phyloP scores from a whole-genome alignment of 2,888 invertebrate genomes.

The Sinopyrophorus schimmeli region DNA sequence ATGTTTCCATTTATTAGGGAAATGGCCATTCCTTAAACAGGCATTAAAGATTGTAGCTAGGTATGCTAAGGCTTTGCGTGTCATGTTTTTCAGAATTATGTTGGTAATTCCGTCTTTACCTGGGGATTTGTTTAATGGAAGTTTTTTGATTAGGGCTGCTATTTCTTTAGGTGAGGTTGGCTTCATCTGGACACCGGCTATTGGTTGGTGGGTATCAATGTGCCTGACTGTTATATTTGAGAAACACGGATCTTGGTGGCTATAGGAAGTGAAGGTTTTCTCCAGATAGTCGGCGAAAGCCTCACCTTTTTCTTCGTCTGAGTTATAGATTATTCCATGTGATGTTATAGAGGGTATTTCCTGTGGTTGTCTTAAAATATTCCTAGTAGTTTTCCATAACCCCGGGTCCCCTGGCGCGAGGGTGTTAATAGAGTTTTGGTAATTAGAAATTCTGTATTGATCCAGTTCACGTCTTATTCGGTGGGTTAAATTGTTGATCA shows the following conservation, averaged over 20 bases:
- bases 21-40: slow-evolving; percentile 1
- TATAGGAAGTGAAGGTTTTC: neutral
- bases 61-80: slow-evolving; percentile 3
- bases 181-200: neutral
- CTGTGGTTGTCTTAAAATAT: slow-evolving; percentile 11
- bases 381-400: slow-evolving; percentile 10
- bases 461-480: slow-evolving; percentile 3
- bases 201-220: neutral
- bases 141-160: neutral
- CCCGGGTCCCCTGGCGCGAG: slow-evolving; percentile 8
- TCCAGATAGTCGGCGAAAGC: slow-evolving; percentile 5
- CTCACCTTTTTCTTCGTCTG: slow-evolving; percentile 5
- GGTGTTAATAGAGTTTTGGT: neutral
- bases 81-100: neutral
- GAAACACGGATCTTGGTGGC: neutral
- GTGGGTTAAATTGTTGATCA: neutral
- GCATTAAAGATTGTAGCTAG: neutral
- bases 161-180: slow-evolving; percentile 2
- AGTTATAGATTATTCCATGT: neutral
- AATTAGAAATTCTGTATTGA: neutral
- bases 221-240: neutral
- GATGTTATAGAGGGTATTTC: slow-evolving; percentile 8
- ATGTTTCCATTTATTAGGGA: slow-evolving; percentile 1
- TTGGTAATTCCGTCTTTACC: slow-evolving; percentile 5
- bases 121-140: slow-evolving; percentile 4